Base-by-base conservation (phyloP, 2,797 vertebrate species). In the Agapornis canus region DNA sequence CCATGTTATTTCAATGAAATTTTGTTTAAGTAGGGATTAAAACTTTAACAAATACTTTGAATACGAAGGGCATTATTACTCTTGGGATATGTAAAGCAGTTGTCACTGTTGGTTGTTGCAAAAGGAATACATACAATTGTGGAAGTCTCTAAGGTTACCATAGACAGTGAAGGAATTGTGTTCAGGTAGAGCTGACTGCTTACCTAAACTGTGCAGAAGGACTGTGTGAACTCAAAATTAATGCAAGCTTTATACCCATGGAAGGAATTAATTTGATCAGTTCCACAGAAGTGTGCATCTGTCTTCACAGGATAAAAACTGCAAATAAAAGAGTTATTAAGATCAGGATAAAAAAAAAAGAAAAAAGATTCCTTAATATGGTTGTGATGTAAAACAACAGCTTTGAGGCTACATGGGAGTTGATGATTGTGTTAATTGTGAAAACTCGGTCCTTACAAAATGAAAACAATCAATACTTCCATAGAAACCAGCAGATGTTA, bases 61-160 rank as follows among this genome's bases (percentile, higher is more conserved):
- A 18, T 85, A n/a, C 5, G 27, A 68, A 48, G 73, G 12, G 8
- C 11, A 10, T 69, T 83, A 25, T 65, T 65, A 16, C 32, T 51
- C 27, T 22, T 88, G 21, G 9, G 29, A 11, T 26, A 31, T 4
- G 6, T 40, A 81, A 84, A 82, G n/a, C 32, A 72, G 5, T 52
- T 52, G 20, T 29, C 54, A 23, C 11, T 51, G 5, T 15, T 66
- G 20, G 11, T 48, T 72, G 14, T 84, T 84, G 22, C 43, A 63
- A 37, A 86, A 72, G 32, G 43, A 31, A 63, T 76, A 25, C 10
- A 11, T n/a, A 27, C 6, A 26, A 0, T 0, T 8, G 11, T 49
- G 17, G 13, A 47, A 23, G 27, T 72, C 47, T 80, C 42, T 29
- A 15, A 69, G 32, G 51, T 31, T n/a, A 43, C 11, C 15, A 37